Evolutionary conservation across 2,888 invertebrate genomes (phyloP).

Genomic region (Polietes domitor): DNA sequence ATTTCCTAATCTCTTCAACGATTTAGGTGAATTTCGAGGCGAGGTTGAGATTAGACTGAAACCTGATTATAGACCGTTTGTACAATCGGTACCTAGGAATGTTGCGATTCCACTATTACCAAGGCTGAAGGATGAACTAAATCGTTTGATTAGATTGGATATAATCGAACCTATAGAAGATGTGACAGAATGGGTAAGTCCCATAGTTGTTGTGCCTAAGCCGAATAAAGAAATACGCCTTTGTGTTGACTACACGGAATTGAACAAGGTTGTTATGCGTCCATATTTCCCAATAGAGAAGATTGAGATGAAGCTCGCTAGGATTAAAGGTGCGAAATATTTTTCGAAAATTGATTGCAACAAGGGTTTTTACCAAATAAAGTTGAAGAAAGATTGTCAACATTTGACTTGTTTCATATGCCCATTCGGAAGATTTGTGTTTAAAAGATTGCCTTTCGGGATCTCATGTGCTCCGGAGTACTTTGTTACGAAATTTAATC

Average conservation of each 20-base stretch:
- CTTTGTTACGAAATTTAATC: constrained; percentile 20
- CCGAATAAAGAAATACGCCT: constrained; percentile 6
- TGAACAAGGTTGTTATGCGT: constrained; percentile 35
- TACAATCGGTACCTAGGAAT: constrained; percentile 35
- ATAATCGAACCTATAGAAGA: constrained; percentile 39
- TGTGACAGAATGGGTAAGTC: constrained; percentile 46
- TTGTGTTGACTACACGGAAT: constrained; percentile 23
- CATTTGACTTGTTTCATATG: constrained; percentile 39
- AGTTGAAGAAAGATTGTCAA: background rate
- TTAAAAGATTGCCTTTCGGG: constrained; percentile 26
- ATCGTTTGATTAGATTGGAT: background rate
- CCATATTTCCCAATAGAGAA: constrained; percentile 34
- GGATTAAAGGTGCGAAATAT: background rate
- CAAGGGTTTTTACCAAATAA: constrained; percentile 36
- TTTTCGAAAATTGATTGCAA: constrained; percentile 44
- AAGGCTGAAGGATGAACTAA: constrained; percentile 10
- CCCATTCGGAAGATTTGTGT: constrained; percentile 19
- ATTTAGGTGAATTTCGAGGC: constrained; percentile 45
- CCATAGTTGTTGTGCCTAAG: constrained; percentile 19
- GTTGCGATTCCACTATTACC: constrained; percentile 31
- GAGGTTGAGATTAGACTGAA: constrained; percentile 45
- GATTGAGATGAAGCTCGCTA: constrained; percentile 25
- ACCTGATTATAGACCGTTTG: constrained; percentile 41
- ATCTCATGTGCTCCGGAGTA: constrained; percentile 32
- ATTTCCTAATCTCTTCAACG: constrained; percentile 42